Percentiles rank a stretch among this genome's conserved stretches.
phyloP scores from a whole-genome alignment of 2,797 vertebrate genomes.

The Syngnathus acus region DNA sequence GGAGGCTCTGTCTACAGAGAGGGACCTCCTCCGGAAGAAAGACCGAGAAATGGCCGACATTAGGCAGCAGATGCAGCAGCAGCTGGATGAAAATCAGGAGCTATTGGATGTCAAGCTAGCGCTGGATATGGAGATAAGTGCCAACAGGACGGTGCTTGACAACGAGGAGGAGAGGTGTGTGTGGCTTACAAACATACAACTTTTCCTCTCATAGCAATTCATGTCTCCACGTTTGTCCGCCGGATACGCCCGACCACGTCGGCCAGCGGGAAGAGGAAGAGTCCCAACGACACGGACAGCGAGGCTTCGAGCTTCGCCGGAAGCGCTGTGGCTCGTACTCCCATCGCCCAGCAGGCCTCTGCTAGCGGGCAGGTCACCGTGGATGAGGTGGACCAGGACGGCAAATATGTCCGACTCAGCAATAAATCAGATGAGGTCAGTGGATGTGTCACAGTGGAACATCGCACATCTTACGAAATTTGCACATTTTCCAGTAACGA shows the following conservation, averaged over 20 bases:
- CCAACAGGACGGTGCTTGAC: slow-evolving; percentile 95
- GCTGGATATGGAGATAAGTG: slow-evolving; percentile 94
- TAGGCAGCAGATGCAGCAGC: slow-evolving; percentile 89
- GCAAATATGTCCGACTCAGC: slow-evolving; percentile 85
- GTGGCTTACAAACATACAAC: no score
- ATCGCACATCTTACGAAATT: background rate
- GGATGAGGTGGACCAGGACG: slow-evolving; percentile 91
- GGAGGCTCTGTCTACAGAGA: no score
- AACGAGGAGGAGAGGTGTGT: slow-evolving; percentile 89
- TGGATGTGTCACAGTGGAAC: background rate
- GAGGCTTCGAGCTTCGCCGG: slow-evolving; percentile 73
- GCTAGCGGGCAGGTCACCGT: slow-evolving; percentile 87
- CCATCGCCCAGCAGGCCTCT: slow-evolving; percentile 88
- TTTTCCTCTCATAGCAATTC: background rate
- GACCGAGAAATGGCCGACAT: slow-evolving; percentile 93
- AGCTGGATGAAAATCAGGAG: slow-evolving; percentile 94
- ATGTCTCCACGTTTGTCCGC: background rate
- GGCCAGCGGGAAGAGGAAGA: slow-evolving; percentile 78
- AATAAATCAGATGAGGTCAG: slow-evolving; percentile 91
- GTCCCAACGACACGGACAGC: slow-evolving; percentile 78
- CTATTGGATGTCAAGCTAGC: slow-evolving; percentile 94
- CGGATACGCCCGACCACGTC: slow-evolving; percentile 71
- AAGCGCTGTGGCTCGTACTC: slow-evolving; percentile 74
- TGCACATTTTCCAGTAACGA: no score
- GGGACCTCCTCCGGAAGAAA: slow-evolving; percentile 84